Evolutionary conservation across 2,888 invertebrate species (phyloP).

Genomic region (Mechanitis messenoides): DNA sequence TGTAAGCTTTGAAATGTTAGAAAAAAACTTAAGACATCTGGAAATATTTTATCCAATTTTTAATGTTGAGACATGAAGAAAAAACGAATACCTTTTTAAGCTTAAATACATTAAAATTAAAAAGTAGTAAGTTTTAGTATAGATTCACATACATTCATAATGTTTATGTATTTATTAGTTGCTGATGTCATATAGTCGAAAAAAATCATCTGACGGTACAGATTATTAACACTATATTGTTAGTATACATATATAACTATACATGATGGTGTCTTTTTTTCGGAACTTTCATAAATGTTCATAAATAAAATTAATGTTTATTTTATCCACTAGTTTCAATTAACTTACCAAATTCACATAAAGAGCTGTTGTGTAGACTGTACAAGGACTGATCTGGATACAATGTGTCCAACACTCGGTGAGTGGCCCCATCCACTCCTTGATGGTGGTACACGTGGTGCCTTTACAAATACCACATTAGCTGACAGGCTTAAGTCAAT

Average conservation of each 20-base stretch:
- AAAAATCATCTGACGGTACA: too few species aligned
- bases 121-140: too few species aligned
- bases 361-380: slow-evolving; percentile 86
- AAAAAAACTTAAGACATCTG: neutral
- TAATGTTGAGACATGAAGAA: too few species aligned
- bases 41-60: neutral
- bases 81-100: too few species aligned
- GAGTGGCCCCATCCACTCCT: slow-evolving; percentile 80
- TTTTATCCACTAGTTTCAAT: too few species aligned
- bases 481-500: neutral
- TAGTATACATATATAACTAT: neutral
- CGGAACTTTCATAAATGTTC: too few species aligned
- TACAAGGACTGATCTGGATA: slow-evolving; percentile 85
- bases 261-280: neutral
- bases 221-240: too few species aligned
- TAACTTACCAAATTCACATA: slow-evolving; percentile 80
- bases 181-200: too few species aligned
- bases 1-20: neutral
- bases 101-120: too few species aligned
- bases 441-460: slow-evolving; percentile 91
- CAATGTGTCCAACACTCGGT: slow-evolving; percentile 80
- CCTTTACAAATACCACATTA: slow-evolving; percentile 45
- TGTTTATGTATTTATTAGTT: too few species aligned
- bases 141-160: too few species aligned
- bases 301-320: too few species aligned